A percentile compares a stretch with the other conserved stretches of the same genome.
These are phyloP conservation scores for Liparis tanakae DNA, from an alignment of 2,797 vertebrate species.

Conservation along the genomic window DNA sequence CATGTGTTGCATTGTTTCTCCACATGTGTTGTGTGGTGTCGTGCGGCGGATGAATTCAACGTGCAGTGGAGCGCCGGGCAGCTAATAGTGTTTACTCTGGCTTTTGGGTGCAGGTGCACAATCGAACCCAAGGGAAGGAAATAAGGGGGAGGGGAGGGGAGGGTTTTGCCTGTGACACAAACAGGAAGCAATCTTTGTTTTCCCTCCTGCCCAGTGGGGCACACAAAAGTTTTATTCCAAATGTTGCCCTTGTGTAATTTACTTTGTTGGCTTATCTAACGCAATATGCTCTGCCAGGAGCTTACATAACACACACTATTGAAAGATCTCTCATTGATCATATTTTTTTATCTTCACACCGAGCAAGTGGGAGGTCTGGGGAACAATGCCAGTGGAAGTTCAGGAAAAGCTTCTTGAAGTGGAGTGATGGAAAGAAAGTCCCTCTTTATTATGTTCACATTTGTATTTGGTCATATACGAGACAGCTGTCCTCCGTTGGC, in stretches of 20 bases:
- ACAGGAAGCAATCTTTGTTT: conserved; percentile 76
- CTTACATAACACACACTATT: conserved; percentile 62
- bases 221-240: conserved; percentile 42
- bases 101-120: conserved; percentile 73
- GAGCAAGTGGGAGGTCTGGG: conserved; percentile 35
- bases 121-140: conserved; percentile 70
- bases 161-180: conserved; percentile 74
- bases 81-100: conserved; percentile 63
- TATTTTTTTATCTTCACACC: conserved; percentile 26
- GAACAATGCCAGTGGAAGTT: conserved; percentile 36
- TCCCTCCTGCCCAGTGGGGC: conserved; percentile 41
- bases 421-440: conserved; percentile 13
- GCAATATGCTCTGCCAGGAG: conserved; percentile 39
- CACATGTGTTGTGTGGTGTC: conserved; percentile 66
- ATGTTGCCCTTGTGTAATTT: conserved; percentile 43
- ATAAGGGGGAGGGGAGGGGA: conserved; percentile 70
- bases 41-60: conserved; percentile 45
- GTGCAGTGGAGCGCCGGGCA: conserved; percentile 19
- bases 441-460: not conserved
- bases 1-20: conserved; percentile 71
- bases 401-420: conserved; percentile 43
- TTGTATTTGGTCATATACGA: conserved; percentile 16
- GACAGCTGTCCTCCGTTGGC: conserved; percentile 14
- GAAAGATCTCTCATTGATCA: conserved; percentile 44
- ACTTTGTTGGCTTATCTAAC: conserved; percentile 51